These are phyloP conservation scores for Antrozous pallidus DNA, from an alignment of 2,797 vertebrate genomes.

Conservation along the genomic window DNA sequence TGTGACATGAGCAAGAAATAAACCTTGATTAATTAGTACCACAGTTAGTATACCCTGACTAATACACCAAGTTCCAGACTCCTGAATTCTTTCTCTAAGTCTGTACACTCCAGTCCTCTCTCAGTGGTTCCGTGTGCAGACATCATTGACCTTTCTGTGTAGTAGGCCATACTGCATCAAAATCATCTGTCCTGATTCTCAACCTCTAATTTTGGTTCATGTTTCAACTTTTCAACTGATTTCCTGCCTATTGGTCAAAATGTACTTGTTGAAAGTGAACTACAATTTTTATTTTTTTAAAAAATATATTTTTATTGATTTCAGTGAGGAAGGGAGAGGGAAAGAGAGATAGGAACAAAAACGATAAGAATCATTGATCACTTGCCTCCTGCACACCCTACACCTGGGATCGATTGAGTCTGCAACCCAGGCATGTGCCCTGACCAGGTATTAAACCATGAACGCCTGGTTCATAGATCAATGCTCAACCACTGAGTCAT, in stretches of 20 bases:
- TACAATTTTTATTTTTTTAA: too few relatives aligned
- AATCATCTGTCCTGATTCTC: constrained; percentile 81
- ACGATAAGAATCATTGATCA: too few relatives aligned
- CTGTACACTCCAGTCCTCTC: neutral
- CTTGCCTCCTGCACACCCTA: too few relatives aligned
- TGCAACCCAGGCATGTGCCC: too few relatives aligned
- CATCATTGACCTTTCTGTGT: constrained; percentile 46
- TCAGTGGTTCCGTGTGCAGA: neutral
- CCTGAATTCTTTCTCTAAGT: neutral
- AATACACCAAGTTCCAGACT: neutral
- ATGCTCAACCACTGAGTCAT: too few relatives aligned
- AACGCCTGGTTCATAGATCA: too few relatives aligned
- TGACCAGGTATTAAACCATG: too few relatives aligned
- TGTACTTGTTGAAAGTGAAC: constrained; percentile 69
- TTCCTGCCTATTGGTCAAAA: constrained; percentile 82
- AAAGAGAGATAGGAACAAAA: too few relatives aligned
- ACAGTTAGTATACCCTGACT: neutral
- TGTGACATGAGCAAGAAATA: constrained; percentile 26
- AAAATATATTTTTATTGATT: too few relatives aligned
- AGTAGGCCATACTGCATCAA: constrained; percentile 76
- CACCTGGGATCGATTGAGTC: too few relatives aligned
- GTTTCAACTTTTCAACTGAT: constrained; percentile 78
- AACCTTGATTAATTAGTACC: neutral
- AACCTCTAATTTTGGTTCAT: constrained; percentile 81
- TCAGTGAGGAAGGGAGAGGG: too few relatives aligned